phyloP scores from a whole-genome alignment of 2,113 vertebrate species.

The Conger conger region DNA sequence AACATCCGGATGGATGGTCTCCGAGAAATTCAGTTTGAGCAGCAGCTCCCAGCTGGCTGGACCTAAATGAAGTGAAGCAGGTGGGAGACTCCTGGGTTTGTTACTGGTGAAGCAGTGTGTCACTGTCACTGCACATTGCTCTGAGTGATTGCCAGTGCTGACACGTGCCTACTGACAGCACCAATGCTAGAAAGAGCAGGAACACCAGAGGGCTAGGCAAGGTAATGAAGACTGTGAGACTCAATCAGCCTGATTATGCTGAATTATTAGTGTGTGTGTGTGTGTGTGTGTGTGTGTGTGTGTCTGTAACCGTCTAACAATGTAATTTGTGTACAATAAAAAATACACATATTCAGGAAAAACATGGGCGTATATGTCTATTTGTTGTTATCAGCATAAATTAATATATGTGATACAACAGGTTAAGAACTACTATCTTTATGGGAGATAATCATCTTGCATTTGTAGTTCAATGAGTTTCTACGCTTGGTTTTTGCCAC shows the following conservation, averaged over 20 bases:
- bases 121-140: conserved; percentile 62
- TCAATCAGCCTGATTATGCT: background rate
- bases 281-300: background rate
- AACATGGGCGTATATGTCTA: too few relatives aligned
- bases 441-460: too few relatives aligned
- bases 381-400: too few relatives aligned
- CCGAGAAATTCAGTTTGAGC: conserved; percentile 45
- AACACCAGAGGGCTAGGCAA: conserved; percentile 60
- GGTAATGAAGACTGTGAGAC: conserved; percentile 59
- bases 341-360: too few relatives aligned
- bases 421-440: background rate
- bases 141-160: conserved; percentile 67
- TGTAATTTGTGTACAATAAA: too few relatives aligned
- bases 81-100: conserved; percentile 37
- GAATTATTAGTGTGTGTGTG: background rate
- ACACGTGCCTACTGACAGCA: conserved; percentile 53
- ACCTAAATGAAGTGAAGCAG: conserved; percentile 48
- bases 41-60: conserved; percentile 9
- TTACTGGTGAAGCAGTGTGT: conserved; percentile 52
- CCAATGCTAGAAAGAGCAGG: conserved; percentile 61
- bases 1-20: conserved; percentile 45
- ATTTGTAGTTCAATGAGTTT: too few relatives aligned
- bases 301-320: background rate
- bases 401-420: background rate
- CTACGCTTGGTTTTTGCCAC: background rate